phyloP scores from a whole-genome alignment of 1,140 invertebrate genomes.

The Hylyphantes graminicola region DNA sequence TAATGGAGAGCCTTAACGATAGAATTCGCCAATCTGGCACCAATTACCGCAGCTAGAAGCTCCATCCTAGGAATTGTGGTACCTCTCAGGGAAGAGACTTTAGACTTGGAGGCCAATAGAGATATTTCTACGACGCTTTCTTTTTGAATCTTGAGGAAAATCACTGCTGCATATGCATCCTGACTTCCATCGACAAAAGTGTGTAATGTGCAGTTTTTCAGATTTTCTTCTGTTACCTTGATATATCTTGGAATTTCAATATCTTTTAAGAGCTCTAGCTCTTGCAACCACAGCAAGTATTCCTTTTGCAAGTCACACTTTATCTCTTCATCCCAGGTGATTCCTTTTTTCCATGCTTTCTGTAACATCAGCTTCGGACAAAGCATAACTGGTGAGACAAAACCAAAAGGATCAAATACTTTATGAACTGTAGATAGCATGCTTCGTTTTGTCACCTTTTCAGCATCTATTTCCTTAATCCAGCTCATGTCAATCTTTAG shows the following conservation, averaged over 20 bases:
- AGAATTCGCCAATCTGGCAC: not conserved
- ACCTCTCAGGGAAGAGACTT: not conserved
- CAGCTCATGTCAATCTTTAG: slow-evolving; percentile 7
- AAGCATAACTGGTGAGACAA: no score
- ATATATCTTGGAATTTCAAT: not conserved
- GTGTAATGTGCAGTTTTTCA: no score
- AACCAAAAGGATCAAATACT: slow-evolving; percentile 11
- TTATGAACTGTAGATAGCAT: not conserved
- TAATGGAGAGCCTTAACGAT: not conserved
- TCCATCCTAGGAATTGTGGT: slow-evolving; percentile 3
- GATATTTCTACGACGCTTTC: not conserved
- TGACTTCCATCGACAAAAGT: no score
- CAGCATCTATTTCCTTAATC: no score
- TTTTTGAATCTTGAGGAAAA: not conserved
- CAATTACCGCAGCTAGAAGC: slow-evolving; percentile 17
- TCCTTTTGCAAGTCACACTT: not conserved
- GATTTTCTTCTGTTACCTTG: no score
- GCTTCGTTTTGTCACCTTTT: not conserved
- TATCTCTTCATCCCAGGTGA: not conserved
- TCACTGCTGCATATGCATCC: no score
- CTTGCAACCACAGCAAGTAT: not conserved
- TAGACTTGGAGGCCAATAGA: not conserved
- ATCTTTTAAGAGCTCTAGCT: not conserved
- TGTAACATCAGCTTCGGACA: no score
- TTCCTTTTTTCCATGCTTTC: not conserved